Conservation (phyloP, 1,140 invertebrate genomes). For the Anagrus nilaparvatae region DNA sequence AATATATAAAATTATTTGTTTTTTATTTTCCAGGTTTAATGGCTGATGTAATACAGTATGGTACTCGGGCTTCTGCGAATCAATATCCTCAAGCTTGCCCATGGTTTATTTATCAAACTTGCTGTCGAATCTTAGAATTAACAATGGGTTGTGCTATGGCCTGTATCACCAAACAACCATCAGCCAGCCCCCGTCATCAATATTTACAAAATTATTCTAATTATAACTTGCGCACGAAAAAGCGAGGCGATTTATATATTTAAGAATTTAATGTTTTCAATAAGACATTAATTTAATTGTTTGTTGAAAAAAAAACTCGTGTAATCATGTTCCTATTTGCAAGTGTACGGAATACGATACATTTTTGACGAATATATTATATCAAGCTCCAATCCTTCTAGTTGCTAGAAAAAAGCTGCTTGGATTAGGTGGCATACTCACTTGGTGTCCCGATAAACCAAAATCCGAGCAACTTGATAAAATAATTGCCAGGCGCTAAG, state of each 20-base stretch:
- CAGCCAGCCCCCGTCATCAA: constrained; percentile 43
- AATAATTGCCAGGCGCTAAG: no score
- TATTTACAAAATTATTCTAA: constrained; percentile 41
- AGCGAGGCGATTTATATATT: constrained; percentile 39
- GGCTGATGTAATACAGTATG: constrained; percentile 25
- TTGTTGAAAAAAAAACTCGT: constrained; percentile 13
- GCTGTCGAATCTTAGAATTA: constrained; percentile 43
- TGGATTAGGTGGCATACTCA: no score
- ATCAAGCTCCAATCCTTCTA: no score
- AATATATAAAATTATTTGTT: background rate
- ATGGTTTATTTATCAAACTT: constrained; percentile 48
- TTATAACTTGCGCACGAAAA: constrained; percentile 41
- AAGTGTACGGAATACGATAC: background rate
- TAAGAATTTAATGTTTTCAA: constrained; percentile 28
- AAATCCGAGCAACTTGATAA: no score
- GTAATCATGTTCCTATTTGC: constrained; percentile 12
- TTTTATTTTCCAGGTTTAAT: constrained; percentile 24
- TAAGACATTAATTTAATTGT: constrained; percentile 8
- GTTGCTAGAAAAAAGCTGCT: no score
- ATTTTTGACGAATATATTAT: background rate
- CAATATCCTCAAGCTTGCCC: constrained; percentile 37
- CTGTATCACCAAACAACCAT: constrained; percentile 51
- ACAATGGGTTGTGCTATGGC: constrained; percentile 50
- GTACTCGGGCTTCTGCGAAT: constrained; percentile 15
- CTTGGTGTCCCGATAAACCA: no score